Evolutionary conservation across 1,140 invertebrate species (phyloP), one percentile per base, ranked within the genome.

Genomic region (Formica selysi): DNA sequence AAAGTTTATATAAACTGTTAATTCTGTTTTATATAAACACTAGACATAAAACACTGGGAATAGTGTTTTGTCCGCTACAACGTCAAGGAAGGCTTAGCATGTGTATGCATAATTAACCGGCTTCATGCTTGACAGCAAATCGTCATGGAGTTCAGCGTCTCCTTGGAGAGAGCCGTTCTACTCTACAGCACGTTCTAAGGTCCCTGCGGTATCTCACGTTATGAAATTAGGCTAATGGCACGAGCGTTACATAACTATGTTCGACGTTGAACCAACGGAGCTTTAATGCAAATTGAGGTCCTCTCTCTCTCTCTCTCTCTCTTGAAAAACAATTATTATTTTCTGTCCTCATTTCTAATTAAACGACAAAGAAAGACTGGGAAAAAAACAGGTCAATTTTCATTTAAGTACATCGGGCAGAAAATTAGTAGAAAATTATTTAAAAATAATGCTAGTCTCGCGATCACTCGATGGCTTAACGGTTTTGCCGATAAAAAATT

Each of bases 141-240:
- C 70, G 70, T 78, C 81, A 64, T 44, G 70, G 71, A 61, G 62
- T 80, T 84, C 81, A 41, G 61, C 65, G 26, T 62, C 81, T 86
- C 76, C 85, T 81, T 71, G 65, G 65, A 36, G 76, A 71, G 76
- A 81, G 13, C 26, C 64, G 64, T 70, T 86, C 6, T 57, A 78
- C 19, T 86, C 67, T 57, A 5, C 48, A 11, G n/a, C 16, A 73
- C 54, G 54, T 29, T 74, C 22, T 41, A 64, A 59, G 68, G n/a
- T 86, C 85, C 22, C 67, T 54, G 38, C 41, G 68, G 65, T 44
- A 44, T 44, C 41, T 83, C 59, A 36, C 67, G 59, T 74, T 86
- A 74, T 73, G 79, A 71, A 83, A 86, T 83, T 83, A 83, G 85
- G 54, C 79, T 74, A 86, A 86, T 86, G 79, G 59, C 59, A 57